Percentiles rank a stretch among this genome's conserved stretches.
phyloP scores from a whole-genome alignment of 2,888 invertebrate species.

The Pheosia gnoma region DNA sequence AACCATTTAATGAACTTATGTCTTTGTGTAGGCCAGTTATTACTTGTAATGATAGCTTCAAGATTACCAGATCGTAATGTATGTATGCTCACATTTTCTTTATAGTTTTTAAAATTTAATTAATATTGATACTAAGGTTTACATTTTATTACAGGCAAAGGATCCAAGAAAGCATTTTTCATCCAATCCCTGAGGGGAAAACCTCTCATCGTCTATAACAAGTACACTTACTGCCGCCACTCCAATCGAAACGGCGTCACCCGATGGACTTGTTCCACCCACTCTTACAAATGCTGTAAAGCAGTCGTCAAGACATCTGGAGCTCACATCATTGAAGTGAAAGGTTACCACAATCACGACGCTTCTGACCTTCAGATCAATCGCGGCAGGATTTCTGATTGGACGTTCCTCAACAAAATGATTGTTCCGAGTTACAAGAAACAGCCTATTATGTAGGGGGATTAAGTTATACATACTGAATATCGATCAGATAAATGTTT shows the following conservation, averaged over 20 bases:
- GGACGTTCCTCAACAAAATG: conserved; percentile 12
- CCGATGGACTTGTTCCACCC: conserved; percentile 77
- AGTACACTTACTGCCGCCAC: conserved; percentile 73
- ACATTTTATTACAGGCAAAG: conserved; percentile 20
- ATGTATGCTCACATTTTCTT: too few relatives aligned
- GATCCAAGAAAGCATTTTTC: conserved; percentile 57
- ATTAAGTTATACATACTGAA: neutral
- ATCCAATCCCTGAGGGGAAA: conserved; percentile 72
- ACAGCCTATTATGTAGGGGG: neutral
- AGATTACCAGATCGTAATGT: too few relatives aligned
- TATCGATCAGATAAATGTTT: too few relatives aligned
- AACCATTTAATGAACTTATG: too few relatives aligned
- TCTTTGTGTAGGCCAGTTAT: too few relatives aligned
- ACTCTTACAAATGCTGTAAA: conserved; percentile 75
- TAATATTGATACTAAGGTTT: conserved; percentile 9
- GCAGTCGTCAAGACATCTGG: conserved; percentile 73
- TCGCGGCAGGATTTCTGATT: conserved; percentile 29
- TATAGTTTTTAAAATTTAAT: too few relatives aligned
- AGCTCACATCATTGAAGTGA: conserved; percentile 63
- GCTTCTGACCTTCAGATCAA: conserved; percentile 68
- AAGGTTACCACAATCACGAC: conserved; percentile 73
- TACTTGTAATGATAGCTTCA: too few relatives aligned
- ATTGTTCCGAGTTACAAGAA: conserved; percentile 6
- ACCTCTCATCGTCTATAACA: conserved; percentile 66
- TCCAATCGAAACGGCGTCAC: conserved; percentile 62